phyloP scores from a whole-genome alignment of 2,888 invertebrate genomes.

The Trissoscelio sp. region DNA sequence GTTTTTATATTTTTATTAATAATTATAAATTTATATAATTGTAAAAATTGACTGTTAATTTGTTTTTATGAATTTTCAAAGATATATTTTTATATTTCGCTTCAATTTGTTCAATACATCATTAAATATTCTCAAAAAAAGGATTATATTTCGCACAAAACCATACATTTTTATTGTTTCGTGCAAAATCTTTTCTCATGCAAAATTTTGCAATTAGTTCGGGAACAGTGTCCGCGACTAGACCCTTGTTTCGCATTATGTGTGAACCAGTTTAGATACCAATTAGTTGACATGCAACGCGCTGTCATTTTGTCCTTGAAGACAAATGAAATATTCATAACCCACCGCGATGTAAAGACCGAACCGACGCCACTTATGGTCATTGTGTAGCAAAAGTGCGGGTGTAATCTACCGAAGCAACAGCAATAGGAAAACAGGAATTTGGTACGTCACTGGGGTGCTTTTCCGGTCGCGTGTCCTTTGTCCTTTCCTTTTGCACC shows the following conservation, averaged over 20 bases:
- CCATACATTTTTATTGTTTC: slow-evolving; percentile 6
- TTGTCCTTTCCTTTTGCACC: too few species aligned
- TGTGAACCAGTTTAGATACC: slow-evolving; percentile 74
- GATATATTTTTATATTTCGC: too few species aligned
- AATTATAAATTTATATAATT: too few species aligned
- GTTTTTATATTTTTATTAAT: too few species aligned
- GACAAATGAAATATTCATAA: slow-evolving; percentile 65
- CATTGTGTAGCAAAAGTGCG: too few species aligned
- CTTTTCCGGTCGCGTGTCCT: too few species aligned
- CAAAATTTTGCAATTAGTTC: slow-evolving; percentile 70
- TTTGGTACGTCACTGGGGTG: too few species aligned
- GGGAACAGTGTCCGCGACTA: slow-evolving; percentile 37
- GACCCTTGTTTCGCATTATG: slow-evolving; percentile 66
- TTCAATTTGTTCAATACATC: background rate
- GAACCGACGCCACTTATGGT: too few species aligned
- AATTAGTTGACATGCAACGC: slow-evolving; percentile 69
- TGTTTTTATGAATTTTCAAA: too few species aligned
- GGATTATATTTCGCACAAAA: slow-evolving; percentile 47
- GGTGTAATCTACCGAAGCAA: too few species aligned
- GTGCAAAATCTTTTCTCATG: slow-evolving; percentile 72
- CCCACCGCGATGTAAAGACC: slow-evolving; percentile 10
- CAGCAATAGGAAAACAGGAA: too few species aligned
- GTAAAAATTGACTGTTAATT: too few species aligned
- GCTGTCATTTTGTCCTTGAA: slow-evolving; percentile 55
- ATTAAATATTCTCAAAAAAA: slow-evolving; percentile 3